Evolutionary conservation across 2,888 invertebrate species (phyloP), one percentile per base, ranked within the genome.

Genomic region (Coecobrya sp.): DNA sequence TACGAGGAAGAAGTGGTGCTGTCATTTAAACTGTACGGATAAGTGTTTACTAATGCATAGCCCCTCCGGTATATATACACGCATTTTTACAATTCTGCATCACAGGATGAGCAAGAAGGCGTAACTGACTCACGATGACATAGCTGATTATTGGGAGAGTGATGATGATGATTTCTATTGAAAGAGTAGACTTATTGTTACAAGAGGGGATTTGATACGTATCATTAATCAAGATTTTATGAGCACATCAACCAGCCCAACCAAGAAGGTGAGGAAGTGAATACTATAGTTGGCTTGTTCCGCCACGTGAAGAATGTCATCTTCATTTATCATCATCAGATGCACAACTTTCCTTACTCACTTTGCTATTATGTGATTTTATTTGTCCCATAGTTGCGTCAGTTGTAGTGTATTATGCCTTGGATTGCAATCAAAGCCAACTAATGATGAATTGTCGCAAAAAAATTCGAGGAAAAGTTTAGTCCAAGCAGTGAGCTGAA

Each of bases 171-270:
- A 76, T 22, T 76, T 7, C n/a, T 76, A 76, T 76, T 76, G 73
- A 76, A 42, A 49, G 73, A 49, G 45, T 16, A 49, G 19, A 42
- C 19, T 42, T 73, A 42, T 42, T 42, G 19, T 45, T 73, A 73
- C 73, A 73, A 73, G 22, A 30, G 19, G 8, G 42, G 42, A 45
- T 45, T 22, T 42, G 42, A 49, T 76, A 76, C 73, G 73, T 76
- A 76, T 76, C 73, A 76, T 76, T 76, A 76, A 76, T 76, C 73
- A 76, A 76, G 73, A 76, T 76, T 76, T 76, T 76, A 76, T 76
- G 73, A 76, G 73, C 11, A 25, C 7, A 5, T n/a, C 2, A 27
- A 25, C 68, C 45, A 42, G 36, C 25, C 68, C 42, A 68, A 36
- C 70, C 70, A 19, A 19, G 70, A 16, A 36, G 22, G 7, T 45